phyloP scores from a whole-genome alignment of 2,113 vertebrate genomes.

The Pteruthius melanotis region DNA sequence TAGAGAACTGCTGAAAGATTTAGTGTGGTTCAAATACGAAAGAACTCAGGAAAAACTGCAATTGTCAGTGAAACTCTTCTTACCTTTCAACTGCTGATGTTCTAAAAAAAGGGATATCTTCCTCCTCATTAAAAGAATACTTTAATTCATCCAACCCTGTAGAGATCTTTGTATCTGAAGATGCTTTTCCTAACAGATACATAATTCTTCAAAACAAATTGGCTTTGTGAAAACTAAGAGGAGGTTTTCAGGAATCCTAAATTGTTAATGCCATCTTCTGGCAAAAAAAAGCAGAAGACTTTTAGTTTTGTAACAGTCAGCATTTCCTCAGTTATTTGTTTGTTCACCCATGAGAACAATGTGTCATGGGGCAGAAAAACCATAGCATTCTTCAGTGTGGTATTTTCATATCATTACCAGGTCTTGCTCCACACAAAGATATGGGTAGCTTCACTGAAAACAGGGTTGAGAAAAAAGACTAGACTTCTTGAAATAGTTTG shows the following conservation, averaged over 20 bases:
- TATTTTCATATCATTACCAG: not conserved
- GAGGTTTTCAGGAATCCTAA: not conserved
- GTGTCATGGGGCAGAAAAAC: not conserved
- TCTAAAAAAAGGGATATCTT: not conserved
- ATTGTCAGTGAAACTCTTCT: not conserved
- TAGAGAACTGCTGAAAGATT: not conserved
- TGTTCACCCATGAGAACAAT: not conserved
- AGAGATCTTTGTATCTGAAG: not conserved
- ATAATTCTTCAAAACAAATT: not conserved
- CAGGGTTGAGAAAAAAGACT: not conserved
- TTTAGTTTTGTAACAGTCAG: not conserved
- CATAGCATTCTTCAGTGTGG: not conserved
- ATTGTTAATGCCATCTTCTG: slow-evolving; percentile 51
- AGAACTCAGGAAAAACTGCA: not conserved
- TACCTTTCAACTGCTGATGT: fast-evolving
- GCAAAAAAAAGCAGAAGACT: not conserved
- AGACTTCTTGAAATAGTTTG: not conserved
- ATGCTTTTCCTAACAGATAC: not conserved
- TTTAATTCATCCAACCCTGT: not conserved
- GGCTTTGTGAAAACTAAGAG: not conserved
- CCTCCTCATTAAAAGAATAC: not conserved
- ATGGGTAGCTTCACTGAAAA: not conserved
- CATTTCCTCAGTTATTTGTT: not conserved
- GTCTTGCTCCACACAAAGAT: not conserved
- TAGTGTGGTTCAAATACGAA: not conserved